These are phyloP conservation scores for Oncorhynchus clarkii DNA, from an alignment of 2,113 vertebrate species.

Conservation along the genomic window DNA sequence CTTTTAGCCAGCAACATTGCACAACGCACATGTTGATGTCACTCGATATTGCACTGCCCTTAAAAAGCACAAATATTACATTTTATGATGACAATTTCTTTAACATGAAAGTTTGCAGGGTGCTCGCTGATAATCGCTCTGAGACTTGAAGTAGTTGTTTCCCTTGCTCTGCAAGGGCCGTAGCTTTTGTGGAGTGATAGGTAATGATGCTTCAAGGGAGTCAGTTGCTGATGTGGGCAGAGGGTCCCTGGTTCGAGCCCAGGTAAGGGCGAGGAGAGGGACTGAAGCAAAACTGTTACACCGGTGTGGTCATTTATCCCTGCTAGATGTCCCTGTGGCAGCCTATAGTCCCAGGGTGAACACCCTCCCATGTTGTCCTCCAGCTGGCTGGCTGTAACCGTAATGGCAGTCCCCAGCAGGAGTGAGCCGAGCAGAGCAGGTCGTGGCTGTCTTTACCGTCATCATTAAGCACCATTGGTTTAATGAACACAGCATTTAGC, in stretches of 20 bases:
- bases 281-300: too few relatives aligned
- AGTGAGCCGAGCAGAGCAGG: constrained; percentile 44
- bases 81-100: background rate
- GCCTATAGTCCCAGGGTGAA: constrained; percentile 56
- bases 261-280: too few relatives aligned
- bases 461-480: constrained; percentile 76
- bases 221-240: too few relatives aligned
- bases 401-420: constrained; percentile 66
- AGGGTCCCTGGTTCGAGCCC: too few relatives aligned
- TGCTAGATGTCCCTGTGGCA: constrained; percentile 63
- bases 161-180: too few relatives aligned
- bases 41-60: background rate
- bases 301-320: constrained; percentile 44
- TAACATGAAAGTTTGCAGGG: background rate
- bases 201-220: too few relatives aligned
- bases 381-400: constrained; percentile 61
- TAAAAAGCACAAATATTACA: background rate
- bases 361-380: constrained; percentile 46
- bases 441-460: constrained; percentile 70
- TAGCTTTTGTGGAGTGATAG: too few relatives aligned
- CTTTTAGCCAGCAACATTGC: too few relatives aligned
- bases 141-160: too few relatives aligned
- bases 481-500: constrained; percentile 76
- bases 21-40: background rate
- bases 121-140: too few relatives aligned